These are phyloP conservation scores for Caiman crocodilus DNA, from an alignment of 2,797 vertebrate genomes.

Conservation along the genomic window DNA sequence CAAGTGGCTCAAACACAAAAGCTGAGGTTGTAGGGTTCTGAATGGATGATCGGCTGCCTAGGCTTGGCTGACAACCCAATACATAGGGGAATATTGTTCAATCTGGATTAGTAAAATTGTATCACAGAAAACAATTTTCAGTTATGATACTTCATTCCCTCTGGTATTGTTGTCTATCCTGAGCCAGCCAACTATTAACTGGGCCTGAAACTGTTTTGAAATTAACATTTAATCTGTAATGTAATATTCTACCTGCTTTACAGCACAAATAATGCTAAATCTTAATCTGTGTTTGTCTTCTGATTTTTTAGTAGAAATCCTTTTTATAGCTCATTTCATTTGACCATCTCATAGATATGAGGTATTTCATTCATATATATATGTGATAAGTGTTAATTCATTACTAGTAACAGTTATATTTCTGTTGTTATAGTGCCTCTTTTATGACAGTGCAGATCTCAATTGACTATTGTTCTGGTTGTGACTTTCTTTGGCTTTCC, in stretches of 20 bases:
- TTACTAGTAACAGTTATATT: neutral
- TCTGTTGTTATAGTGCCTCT: neutral
- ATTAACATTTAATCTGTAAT: neutral
- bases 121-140: accelerated
- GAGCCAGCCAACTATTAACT: neutral
- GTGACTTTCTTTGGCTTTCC: neutral
- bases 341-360: neutral
- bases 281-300: neutral
- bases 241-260: neutral
- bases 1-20: neutral
- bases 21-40: neutral
- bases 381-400: neutral
- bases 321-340: accelerated
- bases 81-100: neutral
- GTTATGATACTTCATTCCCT: neutral
- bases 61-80: neutral
- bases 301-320: neutral
- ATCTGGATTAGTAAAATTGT: neutral
- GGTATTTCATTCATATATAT: neutral
- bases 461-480: neutral
- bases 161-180: neutral
- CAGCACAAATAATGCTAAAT: neutral
- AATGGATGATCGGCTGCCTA: accelerated
- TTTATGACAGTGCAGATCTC: neutral
- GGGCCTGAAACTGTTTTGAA: neutral